phyloP scores from a whole-genome alignment of 2,888 invertebrate genomes.

The Lymantria dispar region DNA sequence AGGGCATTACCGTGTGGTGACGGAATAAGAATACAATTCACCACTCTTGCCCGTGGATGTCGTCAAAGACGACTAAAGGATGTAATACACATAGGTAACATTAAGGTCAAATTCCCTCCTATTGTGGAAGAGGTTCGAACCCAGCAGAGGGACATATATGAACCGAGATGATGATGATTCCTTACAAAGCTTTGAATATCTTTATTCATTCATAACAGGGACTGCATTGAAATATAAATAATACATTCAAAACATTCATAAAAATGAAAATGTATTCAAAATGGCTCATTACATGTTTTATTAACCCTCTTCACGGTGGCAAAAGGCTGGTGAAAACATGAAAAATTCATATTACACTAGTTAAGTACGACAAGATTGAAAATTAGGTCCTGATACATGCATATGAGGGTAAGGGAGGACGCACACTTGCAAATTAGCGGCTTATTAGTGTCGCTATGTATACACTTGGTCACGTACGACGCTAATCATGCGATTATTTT shows the following conservation, averaged over 20 bases:
- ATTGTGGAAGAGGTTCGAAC: too few relatives aligned
- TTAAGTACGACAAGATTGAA: slow-evolving; percentile 42
- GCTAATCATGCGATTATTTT: slow-evolving; percentile 27
- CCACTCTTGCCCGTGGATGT: too few relatives aligned
- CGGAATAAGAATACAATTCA: too few relatives aligned
- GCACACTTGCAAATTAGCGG: slow-evolving; percentile 58
- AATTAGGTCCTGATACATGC: slow-evolving; percentile 68
- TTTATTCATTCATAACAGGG: too few relatives aligned
- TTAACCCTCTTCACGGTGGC: slow-evolving; percentile 26
- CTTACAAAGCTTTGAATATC: too few relatives aligned
- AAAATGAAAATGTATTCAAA: neutral
- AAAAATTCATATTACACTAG: slow-evolving; percentile 50
- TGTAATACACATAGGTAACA: too few relatives aligned
- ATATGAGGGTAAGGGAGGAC: slow-evolving; percentile 51
- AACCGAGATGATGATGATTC: too few relatives aligned
- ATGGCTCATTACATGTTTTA: slow-evolving; percentile 3
- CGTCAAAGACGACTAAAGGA: too few relatives aligned
- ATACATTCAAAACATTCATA: neutral
- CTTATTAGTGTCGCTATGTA: slow-evolving; percentile 47
- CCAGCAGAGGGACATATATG: too few relatives aligned
- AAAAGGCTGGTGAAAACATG: slow-evolving; percentile 45
- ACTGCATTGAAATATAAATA: too few relatives aligned
- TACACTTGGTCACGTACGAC: slow-evolving; percentile 58
- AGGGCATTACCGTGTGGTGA: too few relatives aligned
- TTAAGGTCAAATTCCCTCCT: too few relatives aligned